Evolutionary conservation across 2,888 invertebrate species (phyloP), one percentile per base, ranked within the genome.

Genomic region (Marronus borbonicus): DNA sequence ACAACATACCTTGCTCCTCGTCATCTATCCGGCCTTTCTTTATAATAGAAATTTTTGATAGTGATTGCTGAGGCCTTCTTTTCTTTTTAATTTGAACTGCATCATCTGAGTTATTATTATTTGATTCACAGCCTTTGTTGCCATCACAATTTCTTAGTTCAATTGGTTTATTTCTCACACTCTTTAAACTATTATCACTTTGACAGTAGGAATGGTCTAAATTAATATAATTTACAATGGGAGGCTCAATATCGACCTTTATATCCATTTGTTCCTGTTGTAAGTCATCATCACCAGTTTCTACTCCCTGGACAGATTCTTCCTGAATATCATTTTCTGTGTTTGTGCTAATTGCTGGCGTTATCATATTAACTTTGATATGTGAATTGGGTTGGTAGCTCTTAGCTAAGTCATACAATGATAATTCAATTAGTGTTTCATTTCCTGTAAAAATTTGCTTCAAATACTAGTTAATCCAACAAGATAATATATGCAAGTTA

Each of bases 361-460:
- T 28, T 24, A 50, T 28, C 24, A 14, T 39, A 28, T 28, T 31
- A 31, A 31, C 4, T 31, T 62, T 62, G 3, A n/a, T 12, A 31
- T 8, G 20, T 17, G 62, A 31, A 31, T 31, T 62, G 20, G 14
- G 12, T 3, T 58, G 20, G n/a, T 69, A 44, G 52, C 36, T 76
- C 65, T 78, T 78, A n/a, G 55, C 31, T 44, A 70, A 74, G 24
- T 86, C 84, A 84, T 92, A 91, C 0, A 94, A 82, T 93, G 94
- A 94, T 4, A 95, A 91, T 83, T 95, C 94, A 0, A 94, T 92
- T 10, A 94, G 86, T 0, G 96, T 97, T 89, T 97, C 97, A 12
- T 94, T 93, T 60, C 96, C 96, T 93, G 87, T 14, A 90, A 88
- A 81, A 78, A 49, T 28, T 28, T 17, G 52, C 49, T 69, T 52